Percentiles rank a stretch among this genome's conserved stretches.
These are phyloP conservation scores for Eidolon helvum DNA, from an alignment of 2,113 vertebrate species.

Conservation along the genomic window DNA sequence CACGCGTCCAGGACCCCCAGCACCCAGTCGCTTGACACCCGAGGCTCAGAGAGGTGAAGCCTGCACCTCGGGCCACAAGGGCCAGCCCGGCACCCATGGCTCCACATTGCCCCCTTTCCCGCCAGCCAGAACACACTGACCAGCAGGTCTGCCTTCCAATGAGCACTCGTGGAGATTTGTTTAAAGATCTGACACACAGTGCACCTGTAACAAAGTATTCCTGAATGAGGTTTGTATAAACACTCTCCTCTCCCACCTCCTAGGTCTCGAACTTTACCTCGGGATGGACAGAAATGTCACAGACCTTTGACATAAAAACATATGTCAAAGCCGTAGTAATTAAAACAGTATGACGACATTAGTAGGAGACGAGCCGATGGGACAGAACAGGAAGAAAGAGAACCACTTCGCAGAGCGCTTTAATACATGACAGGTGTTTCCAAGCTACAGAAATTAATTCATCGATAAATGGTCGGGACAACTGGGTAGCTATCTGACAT, in stretches of 20 bases:
- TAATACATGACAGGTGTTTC: accelerated
- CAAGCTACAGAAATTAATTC: accelerated
- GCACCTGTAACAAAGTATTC: not conserved
- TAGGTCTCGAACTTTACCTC: no score
- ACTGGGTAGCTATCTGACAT: no score
- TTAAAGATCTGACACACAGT: not conserved
- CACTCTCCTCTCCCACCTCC: not conserved
- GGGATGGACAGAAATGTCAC: not conserved
- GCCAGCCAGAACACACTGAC: not conserved
- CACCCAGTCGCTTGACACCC: not conserved
- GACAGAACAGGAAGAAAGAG: no score
- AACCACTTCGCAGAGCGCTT: accelerated
- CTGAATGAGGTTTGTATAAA: not conserved
- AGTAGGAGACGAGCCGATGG: accelerated
- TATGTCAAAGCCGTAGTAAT: not conserved
- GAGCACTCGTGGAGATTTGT: not conserved
- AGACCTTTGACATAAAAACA: accelerated
- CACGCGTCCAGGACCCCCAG: not conserved
- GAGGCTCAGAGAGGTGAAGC: not conserved
- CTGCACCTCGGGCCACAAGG: not conserved
- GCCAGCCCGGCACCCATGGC: not conserved
- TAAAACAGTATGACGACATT: accelerated
- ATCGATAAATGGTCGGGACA: no score
- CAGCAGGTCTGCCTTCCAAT: not conserved
- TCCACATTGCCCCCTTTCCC: accelerated